A percentile compares a stretch with the other conserved stretches of the same genome.
Evolutionary conservation across 2,888 invertebrate genomes (phyloP).

Genomic region (Andricus quercusramuli): DNA sequence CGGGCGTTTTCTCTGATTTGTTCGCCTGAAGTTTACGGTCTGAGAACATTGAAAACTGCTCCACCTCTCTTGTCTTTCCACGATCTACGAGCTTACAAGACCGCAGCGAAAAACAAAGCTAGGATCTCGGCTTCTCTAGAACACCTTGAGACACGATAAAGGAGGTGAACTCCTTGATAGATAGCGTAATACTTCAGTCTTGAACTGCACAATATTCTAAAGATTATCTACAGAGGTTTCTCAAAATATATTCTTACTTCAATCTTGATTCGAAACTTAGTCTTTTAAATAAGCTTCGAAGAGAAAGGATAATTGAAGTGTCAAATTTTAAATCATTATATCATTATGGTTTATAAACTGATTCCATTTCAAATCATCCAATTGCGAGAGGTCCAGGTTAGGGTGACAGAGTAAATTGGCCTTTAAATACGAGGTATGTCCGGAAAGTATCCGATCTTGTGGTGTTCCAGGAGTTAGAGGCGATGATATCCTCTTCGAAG

Average conservation of each 20-base stretch:
- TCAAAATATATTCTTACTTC: neutral
- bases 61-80: slow-evolving; percentile 36
- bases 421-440: no score
- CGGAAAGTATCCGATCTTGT: no score
- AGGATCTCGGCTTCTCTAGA: slow-evolving; percentile 21
- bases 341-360: no score
- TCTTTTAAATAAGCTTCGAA: neutral
- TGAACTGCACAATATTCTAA: slow-evolving; percentile 17
- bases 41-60: slow-evolving; percentile 39
- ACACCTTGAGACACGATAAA: slow-evolving; percentile 39
- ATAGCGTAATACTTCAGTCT: slow-evolving; percentile 16
- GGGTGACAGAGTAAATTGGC: no score
- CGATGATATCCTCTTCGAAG: no score
- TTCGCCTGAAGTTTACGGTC: slow-evolving; percentile 20
- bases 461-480: no score
- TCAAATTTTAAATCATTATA: no score
- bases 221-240: slow-evolving; percentile 13
- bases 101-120: slow-evolving; percentile 21
- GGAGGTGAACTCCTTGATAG: slow-evolving; percentile 29
- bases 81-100: slow-evolving; percentile 35
- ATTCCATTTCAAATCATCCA: no score
- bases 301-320: no score
- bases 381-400: no score
- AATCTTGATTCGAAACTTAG: neutral
- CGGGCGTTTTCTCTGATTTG: slow-evolving; percentile 13